A percentile compares a stretch with the other conserved stretches of the same genome.
phyloP scores from a whole-genome alignment of 1,140 invertebrate species.

The Laodelphax striatellus region DNA sequence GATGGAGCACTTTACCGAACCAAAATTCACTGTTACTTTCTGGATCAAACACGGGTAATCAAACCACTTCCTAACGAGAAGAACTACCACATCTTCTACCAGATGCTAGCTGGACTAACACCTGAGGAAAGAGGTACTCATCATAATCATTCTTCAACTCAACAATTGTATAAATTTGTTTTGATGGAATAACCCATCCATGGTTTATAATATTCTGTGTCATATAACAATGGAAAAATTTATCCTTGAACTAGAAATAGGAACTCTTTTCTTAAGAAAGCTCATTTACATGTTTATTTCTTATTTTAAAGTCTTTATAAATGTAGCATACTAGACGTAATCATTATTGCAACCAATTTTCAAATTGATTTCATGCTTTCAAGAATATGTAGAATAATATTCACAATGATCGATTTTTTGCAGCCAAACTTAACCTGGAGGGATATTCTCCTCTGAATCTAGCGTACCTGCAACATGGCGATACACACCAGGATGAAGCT shows the following conservation, averaged over 20 bases:
- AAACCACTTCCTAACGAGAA: conserved; percentile 74
- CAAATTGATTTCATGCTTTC: no score
- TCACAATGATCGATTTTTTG: conserved; percentile 13
- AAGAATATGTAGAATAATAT: no score
- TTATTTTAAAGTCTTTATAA: no score
- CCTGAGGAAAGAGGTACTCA: conserved; percentile 64
- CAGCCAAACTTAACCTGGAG: conserved; percentile 67
- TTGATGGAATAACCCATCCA: no score
- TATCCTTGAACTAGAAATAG: no score
- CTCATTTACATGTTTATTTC: no score
- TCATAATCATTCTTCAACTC: background rate
- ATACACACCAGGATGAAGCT: conserved; percentile 58
- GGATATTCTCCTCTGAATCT: conserved; percentile 70
- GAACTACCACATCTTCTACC: conserved; percentile 96
- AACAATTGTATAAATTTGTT: no score
- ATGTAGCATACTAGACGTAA: no score
- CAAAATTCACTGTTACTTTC: conserved; percentile 91
- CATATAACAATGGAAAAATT: no score
- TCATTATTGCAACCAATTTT: no score
- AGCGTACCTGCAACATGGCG: conserved; percentile 64
- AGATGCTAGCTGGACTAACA: conserved; percentile 83
- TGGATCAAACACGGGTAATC: conserved; percentile 86
- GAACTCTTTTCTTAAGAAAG: no score
- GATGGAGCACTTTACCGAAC: conserved; percentile 88
- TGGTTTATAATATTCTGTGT: no score